These are phyloP conservation scores for Doris montereyensis DNA, from an alignment of 2,888 invertebrate species.

Conservation along the genomic window DNA sequence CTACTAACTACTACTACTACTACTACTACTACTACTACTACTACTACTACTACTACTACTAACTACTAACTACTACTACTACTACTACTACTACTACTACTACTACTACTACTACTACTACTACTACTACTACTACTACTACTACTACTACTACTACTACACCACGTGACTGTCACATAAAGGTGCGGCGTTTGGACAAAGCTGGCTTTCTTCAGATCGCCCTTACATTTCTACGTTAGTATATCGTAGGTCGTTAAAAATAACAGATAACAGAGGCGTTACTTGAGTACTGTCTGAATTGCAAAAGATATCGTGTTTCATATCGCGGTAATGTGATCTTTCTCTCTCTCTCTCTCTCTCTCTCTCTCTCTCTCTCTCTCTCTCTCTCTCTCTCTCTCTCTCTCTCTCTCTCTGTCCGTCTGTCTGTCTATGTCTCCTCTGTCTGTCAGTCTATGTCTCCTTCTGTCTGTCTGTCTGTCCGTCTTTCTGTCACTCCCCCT, in stretches of 20 bases:
- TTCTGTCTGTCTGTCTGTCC: no score
- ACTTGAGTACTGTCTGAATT: no score
- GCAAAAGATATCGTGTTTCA: not conserved
- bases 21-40: not conserved
- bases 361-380: not conserved
- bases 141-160: not conserved
- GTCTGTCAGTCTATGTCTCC: no score
- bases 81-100: slow-evolving; percentile 18
- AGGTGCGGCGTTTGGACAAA: no score
- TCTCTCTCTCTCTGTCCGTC: slow-evolving; percentile 88
- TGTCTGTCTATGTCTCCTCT: no score
- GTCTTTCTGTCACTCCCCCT: no score
- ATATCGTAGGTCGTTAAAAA: no score
- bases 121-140: slow-evolving; percentile 11
- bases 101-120: slow-evolving; percentile 13
- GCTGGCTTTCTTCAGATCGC: no score
- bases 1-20: slow-evolving; percentile 9
- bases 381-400: slow-evolving; percentile 74
- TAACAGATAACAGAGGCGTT: no score
- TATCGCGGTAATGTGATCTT: not conserved
- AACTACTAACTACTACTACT: no score
- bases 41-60: slow-evolving; percentile 14
- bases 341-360: not conserved
- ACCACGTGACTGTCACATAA: no score
- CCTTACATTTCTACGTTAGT: no score